Percentiles rank a stretch among this genome's conserved stretches.
Evolutionary conservation across 2,797 vertebrate species (phyloP).

Genomic region (Tauraco hartlaubi): DNA sequence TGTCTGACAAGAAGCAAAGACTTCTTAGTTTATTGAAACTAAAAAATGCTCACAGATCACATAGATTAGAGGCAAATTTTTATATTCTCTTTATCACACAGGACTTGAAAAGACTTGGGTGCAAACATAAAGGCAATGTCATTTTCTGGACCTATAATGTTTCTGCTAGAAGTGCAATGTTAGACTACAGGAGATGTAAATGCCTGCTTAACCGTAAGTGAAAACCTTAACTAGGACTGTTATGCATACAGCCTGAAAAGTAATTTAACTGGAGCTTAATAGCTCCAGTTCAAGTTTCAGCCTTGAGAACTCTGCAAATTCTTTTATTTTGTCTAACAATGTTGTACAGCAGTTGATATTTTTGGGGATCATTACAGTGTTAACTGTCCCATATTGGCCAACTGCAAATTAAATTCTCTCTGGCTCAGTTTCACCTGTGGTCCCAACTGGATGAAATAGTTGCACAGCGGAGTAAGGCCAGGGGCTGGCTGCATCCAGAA

Average conservation of each 20-base stretch:
- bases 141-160: background rate
- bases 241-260: background rate
- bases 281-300: constrained; percentile 37
- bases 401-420: constrained; percentile 43
- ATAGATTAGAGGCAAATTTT: background rate
- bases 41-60: background rate
- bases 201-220: background rate
- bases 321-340: background rate
- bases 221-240: background rate
- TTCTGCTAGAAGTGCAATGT: background rate
- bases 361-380: constrained; percentile 5
- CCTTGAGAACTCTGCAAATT: background rate
- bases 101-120: background rate
- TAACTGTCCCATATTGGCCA: constrained; percentile 24
- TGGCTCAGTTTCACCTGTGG: background rate
- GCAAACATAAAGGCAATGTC: background rate
- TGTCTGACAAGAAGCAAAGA: background rate
- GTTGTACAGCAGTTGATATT: background rate
- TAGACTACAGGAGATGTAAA: background rate
- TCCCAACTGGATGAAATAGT: background rate
- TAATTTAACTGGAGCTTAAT: constrained; percentile 19
- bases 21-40: background rate
- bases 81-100: background rate
- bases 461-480: background rate
- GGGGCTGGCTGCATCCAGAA: background rate